Percentiles rank a stretch among this genome's conserved stretches.
phyloP scores from a whole-genome alignment of 2,888 invertebrate genomes.

The Ryuthela nishihirai region DNA sequence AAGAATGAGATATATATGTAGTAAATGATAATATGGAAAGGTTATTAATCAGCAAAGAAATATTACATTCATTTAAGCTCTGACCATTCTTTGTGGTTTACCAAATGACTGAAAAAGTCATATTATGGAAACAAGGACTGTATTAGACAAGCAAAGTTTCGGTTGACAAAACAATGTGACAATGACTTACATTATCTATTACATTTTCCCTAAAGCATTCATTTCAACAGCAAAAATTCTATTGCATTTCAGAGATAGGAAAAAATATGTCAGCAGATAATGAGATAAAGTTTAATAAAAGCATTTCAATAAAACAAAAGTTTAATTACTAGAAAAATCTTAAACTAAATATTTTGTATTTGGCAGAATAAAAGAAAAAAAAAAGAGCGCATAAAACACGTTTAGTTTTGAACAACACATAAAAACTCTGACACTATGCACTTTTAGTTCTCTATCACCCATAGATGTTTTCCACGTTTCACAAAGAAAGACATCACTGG shows the following conservation, averaged over 20 bases:
- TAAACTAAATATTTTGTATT: neutral
- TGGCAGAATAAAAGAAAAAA: conserved; percentile 15
- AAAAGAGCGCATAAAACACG: conserved; percentile 11
- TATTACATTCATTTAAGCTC: no score
- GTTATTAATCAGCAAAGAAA: no score
- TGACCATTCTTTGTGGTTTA: no score
- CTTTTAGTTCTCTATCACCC: conserved; percentile 35
- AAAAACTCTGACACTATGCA: conserved; percentile 27
- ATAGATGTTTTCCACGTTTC: conserved; percentile 27
- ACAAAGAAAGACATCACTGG: conserved; percentile 37
- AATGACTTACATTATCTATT: conserved; percentile 25
- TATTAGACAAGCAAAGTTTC: conserved; percentile 35
- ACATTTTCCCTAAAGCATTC: conserved; percentile 11
- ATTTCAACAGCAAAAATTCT: conserved; percentile 23
- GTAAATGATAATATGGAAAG: no score
- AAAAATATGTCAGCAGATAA: conserved; percentile 6
- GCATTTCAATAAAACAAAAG: no score
- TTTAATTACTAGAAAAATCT: neutral
- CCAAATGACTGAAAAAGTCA: no score
- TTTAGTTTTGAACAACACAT: conserved; percentile 14
- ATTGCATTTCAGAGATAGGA: conserved; percentile 27
- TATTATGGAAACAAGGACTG: conserved; percentile 34
- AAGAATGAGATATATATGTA: no score
- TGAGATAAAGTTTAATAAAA: conserved; percentile 9
- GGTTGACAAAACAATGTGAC: conserved; percentile 28